Percentiles rank a stretch among this genome's conserved stretches.
Conservation (phyloP, 1,140 invertebrate genomes). For the Apolygus lucorum region DNA sequence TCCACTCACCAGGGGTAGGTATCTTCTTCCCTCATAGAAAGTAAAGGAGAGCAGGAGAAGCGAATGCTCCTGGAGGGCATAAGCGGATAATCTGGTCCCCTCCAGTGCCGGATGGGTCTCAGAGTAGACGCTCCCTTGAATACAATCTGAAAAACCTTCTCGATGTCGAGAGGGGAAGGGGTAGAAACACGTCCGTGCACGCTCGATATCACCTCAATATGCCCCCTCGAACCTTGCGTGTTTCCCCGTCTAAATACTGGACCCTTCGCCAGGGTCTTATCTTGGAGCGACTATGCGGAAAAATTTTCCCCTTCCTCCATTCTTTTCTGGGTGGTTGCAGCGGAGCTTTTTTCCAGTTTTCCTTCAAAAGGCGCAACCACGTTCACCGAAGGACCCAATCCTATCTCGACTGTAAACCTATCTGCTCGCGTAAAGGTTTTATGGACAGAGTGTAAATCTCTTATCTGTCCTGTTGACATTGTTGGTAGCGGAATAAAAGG, state of each 20-base stretch:
- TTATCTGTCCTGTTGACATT: too few relatives aligned
- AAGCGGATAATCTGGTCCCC: not conserved
- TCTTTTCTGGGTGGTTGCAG: too few relatives aligned
- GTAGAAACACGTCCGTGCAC: not conserved
- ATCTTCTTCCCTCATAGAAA: too few relatives aligned
- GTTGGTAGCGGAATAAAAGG: too few relatives aligned
- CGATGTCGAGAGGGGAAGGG: not conserved
- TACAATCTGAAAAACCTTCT: not conserved
- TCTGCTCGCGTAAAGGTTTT: too few relatives aligned
- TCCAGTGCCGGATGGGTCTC: not conserved
- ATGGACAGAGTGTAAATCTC: too few relatives aligned
- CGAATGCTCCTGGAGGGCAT: not conserved
- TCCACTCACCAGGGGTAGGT: too few relatives aligned
- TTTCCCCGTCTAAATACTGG: not conserved
- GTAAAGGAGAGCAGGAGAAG: not conserved
- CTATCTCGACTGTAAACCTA: too few relatives aligned
- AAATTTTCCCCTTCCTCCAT: not conserved
- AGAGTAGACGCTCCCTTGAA: not conserved
- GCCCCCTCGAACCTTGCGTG: not conserved
- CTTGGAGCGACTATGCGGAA: not conserved
- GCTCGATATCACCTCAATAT: not conserved
- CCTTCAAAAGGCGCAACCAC: too few relatives aligned
- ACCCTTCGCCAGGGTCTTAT: not conserved
- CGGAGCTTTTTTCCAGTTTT: too few relatives aligned
- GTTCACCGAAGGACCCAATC: too few relatives aligned